phyloP scores from a whole-genome alignment of 2,888 invertebrate genomes.

The Labia minor region DNA sequence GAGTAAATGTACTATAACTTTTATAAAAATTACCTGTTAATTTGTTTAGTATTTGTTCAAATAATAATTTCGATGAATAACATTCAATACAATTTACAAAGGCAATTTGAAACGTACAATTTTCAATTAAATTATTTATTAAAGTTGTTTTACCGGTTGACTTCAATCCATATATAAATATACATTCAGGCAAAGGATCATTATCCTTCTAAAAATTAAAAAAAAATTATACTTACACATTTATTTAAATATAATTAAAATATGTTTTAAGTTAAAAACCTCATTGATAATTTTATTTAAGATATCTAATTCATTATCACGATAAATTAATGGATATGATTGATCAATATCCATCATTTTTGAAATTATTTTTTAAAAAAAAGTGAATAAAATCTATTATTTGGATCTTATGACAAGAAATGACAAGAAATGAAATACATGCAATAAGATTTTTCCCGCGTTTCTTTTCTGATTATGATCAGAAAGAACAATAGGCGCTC shows the following conservation, averaged over 20 bases:
- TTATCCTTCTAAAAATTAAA: conserved; percentile 30
- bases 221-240: neutral
- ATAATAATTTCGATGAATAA: conserved; percentile 62
- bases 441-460: too few species aligned
- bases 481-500: too few species aligned
- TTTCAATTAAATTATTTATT: conserved; percentile 47
- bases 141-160: conserved; percentile 75
- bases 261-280: neutral
- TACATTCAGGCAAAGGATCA: conserved; percentile 53
- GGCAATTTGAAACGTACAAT: conserved; percentile 48
- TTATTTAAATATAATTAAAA: neutral
- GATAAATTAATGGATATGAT: neutral
- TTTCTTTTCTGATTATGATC: too few species aligned
- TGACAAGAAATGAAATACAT: too few species aligned
- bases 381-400: too few species aligned
- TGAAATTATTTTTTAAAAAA: too few species aligned
- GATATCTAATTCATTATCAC: neutral
- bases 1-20: too few species aligned
- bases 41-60: conserved; percentile 59
- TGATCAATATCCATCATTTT: too few species aligned
- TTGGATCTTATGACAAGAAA: too few species aligned
- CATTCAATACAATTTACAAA: conserved; percentile 73
- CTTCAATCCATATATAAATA: conserved; percentile 73
- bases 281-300: neutral
- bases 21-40: conserved; percentile 39